Percentiles rank a stretch among this genome's conserved stretches.
Evolutionary conservation across 2,888 invertebrate genomes (phyloP).

Genomic region (Brachypalpus laphriformis): DNA sequence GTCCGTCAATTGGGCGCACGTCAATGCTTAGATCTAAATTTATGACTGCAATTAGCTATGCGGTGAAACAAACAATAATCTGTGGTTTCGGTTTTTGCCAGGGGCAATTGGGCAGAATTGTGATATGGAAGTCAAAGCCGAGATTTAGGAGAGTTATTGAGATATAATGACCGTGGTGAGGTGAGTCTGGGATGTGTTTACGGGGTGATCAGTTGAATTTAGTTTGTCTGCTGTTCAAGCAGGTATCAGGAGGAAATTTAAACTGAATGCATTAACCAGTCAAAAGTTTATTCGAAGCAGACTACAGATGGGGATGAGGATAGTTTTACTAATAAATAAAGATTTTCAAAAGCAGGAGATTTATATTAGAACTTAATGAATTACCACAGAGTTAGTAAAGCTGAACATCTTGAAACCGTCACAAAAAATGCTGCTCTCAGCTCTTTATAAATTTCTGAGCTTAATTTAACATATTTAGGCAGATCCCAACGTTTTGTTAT

Average conservation of each 20-base stretch:
- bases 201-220: background rate
- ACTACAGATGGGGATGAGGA: no score
- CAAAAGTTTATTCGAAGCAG: no score
- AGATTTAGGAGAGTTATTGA: background rate
- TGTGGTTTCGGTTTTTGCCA: background rate
- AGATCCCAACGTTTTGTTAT: no score
- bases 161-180: background rate
- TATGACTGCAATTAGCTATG: conserved; percentile 5
- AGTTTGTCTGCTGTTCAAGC: background rate
- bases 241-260: background rate
- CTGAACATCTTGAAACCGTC: no score
- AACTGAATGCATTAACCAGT: no score
- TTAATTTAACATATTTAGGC: no score
- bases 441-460: no score
- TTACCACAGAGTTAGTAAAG: no score
- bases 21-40: conserved; percentile 6
- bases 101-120: background rate
- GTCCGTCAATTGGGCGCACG: conserved; percentile 25
- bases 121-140: background rate
- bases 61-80: conserved; percentile 1
- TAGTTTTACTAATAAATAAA: no score
- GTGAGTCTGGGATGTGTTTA: background rate
- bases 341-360: no score
- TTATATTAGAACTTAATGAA: no score
- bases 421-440: no score